Conservation (phyloP, 2,888 invertebrate genomes). For the Epistrophella euchroma region DNA sequence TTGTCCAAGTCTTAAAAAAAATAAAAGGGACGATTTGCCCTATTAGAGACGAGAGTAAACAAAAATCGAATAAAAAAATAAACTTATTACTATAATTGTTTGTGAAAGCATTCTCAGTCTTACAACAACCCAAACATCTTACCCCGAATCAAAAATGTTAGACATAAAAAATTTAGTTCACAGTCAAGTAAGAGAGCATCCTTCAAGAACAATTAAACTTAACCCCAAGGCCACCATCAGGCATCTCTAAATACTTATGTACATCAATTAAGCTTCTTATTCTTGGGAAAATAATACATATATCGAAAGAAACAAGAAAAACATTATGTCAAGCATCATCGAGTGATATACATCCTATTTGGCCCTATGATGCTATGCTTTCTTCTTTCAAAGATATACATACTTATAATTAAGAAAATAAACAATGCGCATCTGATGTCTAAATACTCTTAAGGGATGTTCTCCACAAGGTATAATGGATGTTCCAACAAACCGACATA, state of each 20-base stretch:
- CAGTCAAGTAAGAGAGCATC: not conserved
- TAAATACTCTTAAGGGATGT: not conserved
- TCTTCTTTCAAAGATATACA: not conserved
- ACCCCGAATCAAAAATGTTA: not conserved
- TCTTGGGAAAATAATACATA: not conserved
- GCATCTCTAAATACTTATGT: not conserved
- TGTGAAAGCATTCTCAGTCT: too few species aligned
- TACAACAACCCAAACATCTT: not conserved
- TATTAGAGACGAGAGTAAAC: too few species aligned
- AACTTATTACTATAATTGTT: not conserved
- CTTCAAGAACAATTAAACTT: not conserved
- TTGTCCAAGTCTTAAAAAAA: too few species aligned
- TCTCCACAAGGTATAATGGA: not conserved
- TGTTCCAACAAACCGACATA: not conserved
- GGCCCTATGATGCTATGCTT: slow-evolving; percentile 1
- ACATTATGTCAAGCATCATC: slow-evolving; percentile 29
- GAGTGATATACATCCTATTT: not conserved
- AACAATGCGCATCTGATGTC: not conserved
- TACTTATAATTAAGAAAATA: slow-evolving; percentile 3
- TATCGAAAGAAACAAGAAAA: not conserved
- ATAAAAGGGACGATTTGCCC: too few species aligned
- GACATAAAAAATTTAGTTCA: not conserved
- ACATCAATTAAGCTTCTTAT: slow-evolving; percentile 15
- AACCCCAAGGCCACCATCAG: not conserved
- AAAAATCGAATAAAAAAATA: too few species aligned